Percentiles rank a stretch among this genome's conserved stretches.
Conservation (phyloP, 2,888 invertebrate species). For the Drosophila paucipuncta region DNA sequence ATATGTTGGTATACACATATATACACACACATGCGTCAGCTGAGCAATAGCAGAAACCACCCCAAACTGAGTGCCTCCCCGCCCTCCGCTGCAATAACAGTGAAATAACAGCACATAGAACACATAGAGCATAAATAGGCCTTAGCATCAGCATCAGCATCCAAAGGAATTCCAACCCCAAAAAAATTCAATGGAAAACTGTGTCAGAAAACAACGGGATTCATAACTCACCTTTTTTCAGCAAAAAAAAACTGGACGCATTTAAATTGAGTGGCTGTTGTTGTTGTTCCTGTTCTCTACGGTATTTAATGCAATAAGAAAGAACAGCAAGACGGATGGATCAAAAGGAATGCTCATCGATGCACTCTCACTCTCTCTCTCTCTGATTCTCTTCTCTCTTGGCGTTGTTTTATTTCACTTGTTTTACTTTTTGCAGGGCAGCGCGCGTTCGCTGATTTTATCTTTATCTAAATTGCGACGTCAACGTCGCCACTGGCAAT, state of each 20-base stretch:
- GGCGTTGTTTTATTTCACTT: conserved; percentile 48
- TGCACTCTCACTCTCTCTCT: conserved; percentile 22
- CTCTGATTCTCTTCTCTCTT: not conserved
- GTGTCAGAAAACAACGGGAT: conserved; percentile 60
- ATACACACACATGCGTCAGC: conserved; percentile 34
- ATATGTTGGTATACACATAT: conserved; percentile 1
- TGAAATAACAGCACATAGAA: conserved; percentile 44
- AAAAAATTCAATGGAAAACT: conserved; percentile 58
- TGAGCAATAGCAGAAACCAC: conserved; percentile 60
- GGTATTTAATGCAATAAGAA: conserved; percentile 19
- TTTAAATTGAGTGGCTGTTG: conserved; percentile 37
- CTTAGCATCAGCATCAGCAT: conserved; percentile 28
- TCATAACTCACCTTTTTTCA: conserved; percentile 55
- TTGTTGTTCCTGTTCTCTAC: conserved; percentile 14
- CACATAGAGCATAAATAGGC: conserved; percentile 8
- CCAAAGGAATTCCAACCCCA: conserved; percentile 62
- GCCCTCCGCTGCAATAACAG: not conserved
- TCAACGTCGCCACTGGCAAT: conserved; percentile 62
- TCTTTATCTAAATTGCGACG: conserved; percentile 50
- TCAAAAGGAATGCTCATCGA: conserved; percentile 31
- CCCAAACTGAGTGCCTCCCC: conserved; percentile 37
- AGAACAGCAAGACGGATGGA: conserved; percentile 29
- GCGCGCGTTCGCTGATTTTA: conserved; percentile 40
- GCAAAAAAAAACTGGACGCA: conserved; percentile 45
- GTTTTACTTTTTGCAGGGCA: conserved; percentile 22